phyloP scores from a whole-genome alignment of 2,888 invertebrate genomes.

The Frankliniella intonsa region DNA sequence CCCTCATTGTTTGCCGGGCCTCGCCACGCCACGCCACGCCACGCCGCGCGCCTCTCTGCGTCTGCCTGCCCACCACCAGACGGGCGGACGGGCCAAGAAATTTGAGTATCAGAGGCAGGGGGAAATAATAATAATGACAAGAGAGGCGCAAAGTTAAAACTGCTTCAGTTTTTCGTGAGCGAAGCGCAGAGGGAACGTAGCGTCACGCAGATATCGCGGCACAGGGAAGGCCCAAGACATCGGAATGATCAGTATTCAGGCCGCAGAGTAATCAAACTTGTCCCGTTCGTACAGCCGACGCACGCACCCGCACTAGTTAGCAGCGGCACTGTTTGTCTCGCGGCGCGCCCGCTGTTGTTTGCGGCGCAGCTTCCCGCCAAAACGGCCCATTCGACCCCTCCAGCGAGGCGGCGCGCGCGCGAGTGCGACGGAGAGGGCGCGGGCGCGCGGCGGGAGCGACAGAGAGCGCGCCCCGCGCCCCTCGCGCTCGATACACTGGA shows the following conservation, averaged over 20 bases:
- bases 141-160: no score
- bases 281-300: no score
- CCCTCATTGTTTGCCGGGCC: neutral
- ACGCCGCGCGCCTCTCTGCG: no score
- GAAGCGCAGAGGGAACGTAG: no score
- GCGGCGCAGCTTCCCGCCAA: conserved; percentile 4
- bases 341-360: neutral
- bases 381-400: neutral
- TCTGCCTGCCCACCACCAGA: neutral
- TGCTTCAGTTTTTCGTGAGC: no score
- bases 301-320: no score
- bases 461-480: neutral
- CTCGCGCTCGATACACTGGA: neutral
- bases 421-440: neutral
- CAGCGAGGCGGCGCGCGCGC: neutral
- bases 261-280: no score
- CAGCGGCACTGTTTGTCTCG: neutral
- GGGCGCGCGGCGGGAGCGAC: neutral
- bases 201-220: no score
- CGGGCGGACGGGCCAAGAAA: no score
- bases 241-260: no score
- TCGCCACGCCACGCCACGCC: neutral
- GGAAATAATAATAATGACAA: neutral
- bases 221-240: no score
- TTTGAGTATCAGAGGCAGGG: neutral